Percentiles rank a stretch among this genome's conserved stretches.
Conservation (phyloP, 2,888 invertebrate genomes). For the Pogonocherus hispidulus region DNA sequence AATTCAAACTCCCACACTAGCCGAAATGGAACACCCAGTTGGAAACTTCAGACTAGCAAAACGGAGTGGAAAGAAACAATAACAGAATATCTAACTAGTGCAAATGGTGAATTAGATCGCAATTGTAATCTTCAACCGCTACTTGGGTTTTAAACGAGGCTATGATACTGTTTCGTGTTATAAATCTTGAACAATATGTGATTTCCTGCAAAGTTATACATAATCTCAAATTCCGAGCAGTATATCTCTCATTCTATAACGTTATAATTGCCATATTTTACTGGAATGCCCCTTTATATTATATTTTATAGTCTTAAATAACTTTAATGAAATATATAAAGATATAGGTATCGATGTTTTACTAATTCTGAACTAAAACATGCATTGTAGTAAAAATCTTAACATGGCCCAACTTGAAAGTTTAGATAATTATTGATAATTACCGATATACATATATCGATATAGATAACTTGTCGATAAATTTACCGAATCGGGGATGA, state of each 20-base stretch:
- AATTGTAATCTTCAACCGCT: slow-evolving; percentile 21
- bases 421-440: too few relatives aligned
- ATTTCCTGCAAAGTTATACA: slow-evolving; percentile 8
- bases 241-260: background rate
- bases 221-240: background rate
- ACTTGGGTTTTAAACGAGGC: background rate
- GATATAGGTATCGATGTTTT: too few relatives aligned
- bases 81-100: slow-evolving; percentile 11
- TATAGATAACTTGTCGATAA: too few relatives aligned
- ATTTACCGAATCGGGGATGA: too few relatives aligned
- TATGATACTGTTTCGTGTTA: slow-evolving; percentile 16
- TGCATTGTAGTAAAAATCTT: too few relatives aligned
- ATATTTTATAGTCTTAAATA: too few relatives aligned
- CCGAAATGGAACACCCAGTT: background rate
- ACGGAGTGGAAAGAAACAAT: slow-evolving; percentile 21
- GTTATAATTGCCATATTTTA: background rate
- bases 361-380: too few relatives aligned
- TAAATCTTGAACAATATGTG: slow-evolving; percentile 19
- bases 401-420: too few relatives aligned
- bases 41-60: background rate
- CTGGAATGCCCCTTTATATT: too few relatives aligned
- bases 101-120: slow-evolving; percentile 12
- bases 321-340: too few relatives aligned
- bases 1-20: too few relatives aligned
- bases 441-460: too few relatives aligned